Conservation (phyloP, 2,797 vertebrate genomes). For the Pantherophis alleghaniensis region DNA sequence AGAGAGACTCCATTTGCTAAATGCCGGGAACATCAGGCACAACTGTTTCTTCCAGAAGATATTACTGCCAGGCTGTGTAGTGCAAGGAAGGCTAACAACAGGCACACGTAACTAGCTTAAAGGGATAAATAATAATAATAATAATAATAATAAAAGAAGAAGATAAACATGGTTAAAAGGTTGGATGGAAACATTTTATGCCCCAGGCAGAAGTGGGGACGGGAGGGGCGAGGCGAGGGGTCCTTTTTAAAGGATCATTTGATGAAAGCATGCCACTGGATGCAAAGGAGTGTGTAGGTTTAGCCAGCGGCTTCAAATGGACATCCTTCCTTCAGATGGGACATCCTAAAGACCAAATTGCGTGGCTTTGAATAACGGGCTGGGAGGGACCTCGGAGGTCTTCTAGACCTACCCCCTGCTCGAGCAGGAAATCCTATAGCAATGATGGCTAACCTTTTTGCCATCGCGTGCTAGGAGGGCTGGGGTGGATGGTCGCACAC, state of each 20-base stretch:
- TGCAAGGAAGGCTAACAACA: neutral
- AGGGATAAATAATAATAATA: neutral
- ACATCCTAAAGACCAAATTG: neutral
- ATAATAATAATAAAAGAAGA: neutral
- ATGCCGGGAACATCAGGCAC: neutral
- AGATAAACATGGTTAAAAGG: neutral
- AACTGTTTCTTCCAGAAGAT: neutral
- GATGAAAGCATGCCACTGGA: neutral
- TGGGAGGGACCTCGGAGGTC: neutral
- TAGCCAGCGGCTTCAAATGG: neutral
- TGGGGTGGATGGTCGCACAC: too few species aligned
- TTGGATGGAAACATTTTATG: neutral
- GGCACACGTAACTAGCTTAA: neutral
- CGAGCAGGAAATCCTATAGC: neutral
- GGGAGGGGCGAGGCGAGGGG: fast-evolving
- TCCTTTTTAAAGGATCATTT: neutral
- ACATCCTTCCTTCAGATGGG: neutral
- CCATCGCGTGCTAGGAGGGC: too few species aligned
- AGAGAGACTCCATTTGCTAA: neutral
- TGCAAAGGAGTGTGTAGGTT: neutral
- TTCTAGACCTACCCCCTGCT: neutral
- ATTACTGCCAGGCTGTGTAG: neutral
- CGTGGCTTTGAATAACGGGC: neutral
- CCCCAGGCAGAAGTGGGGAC: neutral
- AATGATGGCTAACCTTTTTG: too few species aligned